Conservation (phyloP, 2,113 vertebrate genomes). For the Elaphurus davidianus region DNA sequence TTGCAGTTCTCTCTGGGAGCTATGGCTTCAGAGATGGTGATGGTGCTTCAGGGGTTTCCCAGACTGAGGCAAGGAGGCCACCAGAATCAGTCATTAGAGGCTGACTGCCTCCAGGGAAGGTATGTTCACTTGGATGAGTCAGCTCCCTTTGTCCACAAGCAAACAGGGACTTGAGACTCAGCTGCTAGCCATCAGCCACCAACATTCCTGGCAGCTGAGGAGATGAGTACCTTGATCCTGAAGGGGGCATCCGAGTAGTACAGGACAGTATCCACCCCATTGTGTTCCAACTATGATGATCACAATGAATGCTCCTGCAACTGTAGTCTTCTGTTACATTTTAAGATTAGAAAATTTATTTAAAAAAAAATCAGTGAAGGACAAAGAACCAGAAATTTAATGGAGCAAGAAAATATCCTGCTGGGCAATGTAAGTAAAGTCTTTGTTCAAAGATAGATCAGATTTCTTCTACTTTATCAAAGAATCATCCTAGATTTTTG, state of each 20-base stretch:
- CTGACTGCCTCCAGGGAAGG: not conserved
- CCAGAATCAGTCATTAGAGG: not conserved
- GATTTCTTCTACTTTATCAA: constrained; percentile 32
- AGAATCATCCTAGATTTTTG: not conserved
- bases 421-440: constrained; percentile 35
- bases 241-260: not conserved
- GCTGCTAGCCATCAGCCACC: not conserved
- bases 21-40: not conserved
- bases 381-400: not conserved
- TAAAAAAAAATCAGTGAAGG: not conserved
- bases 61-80: not conserved
- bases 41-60: not conserved
- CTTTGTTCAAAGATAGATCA: not conserved
- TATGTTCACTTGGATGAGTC: not conserved
- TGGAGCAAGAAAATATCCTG: constrained; percentile 26
- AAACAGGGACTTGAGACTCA: not conserved
- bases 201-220: not conserved
- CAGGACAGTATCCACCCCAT: not conserved
- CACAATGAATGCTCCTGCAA: not conserved
- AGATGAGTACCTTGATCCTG: not conserved
- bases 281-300: not conserved
- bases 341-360: constrained; percentile 10
- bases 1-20: not conserved
- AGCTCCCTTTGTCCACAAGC: not conserved
- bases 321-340: not conserved